A percentile compares a stretch with the other conserved stretches of the same genome.
Evolutionary conservation across 2,888 invertebrate genomes (phyloP).

Genomic region (Pristionchus mayeri): DNA sequence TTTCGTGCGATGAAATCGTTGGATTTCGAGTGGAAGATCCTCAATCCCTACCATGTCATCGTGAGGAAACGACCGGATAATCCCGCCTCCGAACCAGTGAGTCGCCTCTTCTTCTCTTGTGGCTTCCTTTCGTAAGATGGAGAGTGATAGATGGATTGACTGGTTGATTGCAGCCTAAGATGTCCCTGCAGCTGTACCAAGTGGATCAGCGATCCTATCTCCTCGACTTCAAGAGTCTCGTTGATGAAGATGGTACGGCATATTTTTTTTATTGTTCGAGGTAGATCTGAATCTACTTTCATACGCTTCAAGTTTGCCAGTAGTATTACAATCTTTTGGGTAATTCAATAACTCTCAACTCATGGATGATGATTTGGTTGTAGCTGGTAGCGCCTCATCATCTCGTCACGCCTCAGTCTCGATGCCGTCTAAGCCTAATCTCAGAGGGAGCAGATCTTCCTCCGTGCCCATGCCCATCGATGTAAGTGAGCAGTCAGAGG

Average conservation of each 20-base stretch:
- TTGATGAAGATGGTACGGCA: slow-evolving; percentile 77
- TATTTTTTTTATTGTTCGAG: too few species aligned
- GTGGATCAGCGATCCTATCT: slow-evolving; percentile 98
- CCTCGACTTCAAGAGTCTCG: slow-evolving; percentile 93
- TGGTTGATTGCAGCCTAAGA: slow-evolving; percentile 81
- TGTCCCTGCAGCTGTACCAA: slow-evolving; percentile 98
- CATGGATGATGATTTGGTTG: too few species aligned
- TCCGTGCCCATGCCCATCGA: slow-evolving; percentile 74
- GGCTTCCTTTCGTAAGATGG: neutral
- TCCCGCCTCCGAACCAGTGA: slow-evolving; percentile 66
- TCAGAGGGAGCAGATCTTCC: slow-evolving; percentile 70
- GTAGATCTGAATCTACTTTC: too few species aligned
- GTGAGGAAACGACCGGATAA: slow-evolving; percentile 88
- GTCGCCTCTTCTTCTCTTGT: slow-evolving; percentile 12
- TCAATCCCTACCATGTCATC: slow-evolving; percentile 94
- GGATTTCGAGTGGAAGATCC: slow-evolving; percentile 98
- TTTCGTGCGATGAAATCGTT: slow-evolving; percentile 98
- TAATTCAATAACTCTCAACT: too few species aligned
- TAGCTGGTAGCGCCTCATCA: slow-evolving; percentile 69
- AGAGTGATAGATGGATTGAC: neutral
- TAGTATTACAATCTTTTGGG: too few species aligned
- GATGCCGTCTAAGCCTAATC: slow-evolving; percentile 71
- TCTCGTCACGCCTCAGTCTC: slow-evolving; percentile 76
- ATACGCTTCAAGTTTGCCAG: too few species aligned
- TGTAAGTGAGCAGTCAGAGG: slow-evolving; percentile 61